phyloP scores from a whole-genome alignment of 2,888 invertebrate genomes.

The Rutpela maculata region DNA sequence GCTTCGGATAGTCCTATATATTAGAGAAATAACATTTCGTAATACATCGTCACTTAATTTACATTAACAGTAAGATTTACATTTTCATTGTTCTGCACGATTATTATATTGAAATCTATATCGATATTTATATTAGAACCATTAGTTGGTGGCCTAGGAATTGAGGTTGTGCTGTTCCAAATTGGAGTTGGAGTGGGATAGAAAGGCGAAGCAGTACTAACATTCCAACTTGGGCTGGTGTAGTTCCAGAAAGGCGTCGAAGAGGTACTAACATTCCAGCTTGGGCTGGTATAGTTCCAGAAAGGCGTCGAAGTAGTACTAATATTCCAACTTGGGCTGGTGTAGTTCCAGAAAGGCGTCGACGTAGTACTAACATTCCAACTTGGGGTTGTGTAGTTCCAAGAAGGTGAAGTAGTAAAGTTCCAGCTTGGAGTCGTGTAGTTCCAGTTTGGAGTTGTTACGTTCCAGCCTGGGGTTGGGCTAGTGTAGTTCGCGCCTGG shows the following conservation, averaged over 20 bases:
- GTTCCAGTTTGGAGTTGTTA: too few relatives aligned
- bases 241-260: too few relatives aligned
- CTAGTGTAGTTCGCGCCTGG: too few relatives aligned
- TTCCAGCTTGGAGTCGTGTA: too few relatives aligned
- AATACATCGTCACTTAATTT: not conserved
- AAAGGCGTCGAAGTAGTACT: too few relatives aligned
- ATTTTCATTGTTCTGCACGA: not conserved
- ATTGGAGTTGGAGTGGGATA: too few relatives aligned
- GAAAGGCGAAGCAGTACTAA: too few relatives aligned
- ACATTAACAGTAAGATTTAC: not conserved
- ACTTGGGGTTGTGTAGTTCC: not conserved
- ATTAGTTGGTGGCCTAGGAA: not conserved
- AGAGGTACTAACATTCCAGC: too few relatives aligned
- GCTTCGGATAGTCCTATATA: not conserved
- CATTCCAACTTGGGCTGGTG: not conserved
- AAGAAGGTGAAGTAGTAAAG: too few relatives aligned
- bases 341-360: not conserved
- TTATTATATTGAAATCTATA: not conserved
- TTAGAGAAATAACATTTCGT: not conserved
- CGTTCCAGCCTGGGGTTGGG: too few relatives aligned
- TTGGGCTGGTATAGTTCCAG: too few relatives aligned
- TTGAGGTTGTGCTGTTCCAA: too few relatives aligned
- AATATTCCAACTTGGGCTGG: not conserved
- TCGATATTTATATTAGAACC: not conserved
- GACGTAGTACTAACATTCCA: constrained; percentile 1